Percentiles rank a stretch among this genome's conserved stretches.
These are phyloP conservation scores for Tamandua tetradactyla DNA, from an alignment of 2,797 vertebrate species.

Conservation along the genomic window DNA sequence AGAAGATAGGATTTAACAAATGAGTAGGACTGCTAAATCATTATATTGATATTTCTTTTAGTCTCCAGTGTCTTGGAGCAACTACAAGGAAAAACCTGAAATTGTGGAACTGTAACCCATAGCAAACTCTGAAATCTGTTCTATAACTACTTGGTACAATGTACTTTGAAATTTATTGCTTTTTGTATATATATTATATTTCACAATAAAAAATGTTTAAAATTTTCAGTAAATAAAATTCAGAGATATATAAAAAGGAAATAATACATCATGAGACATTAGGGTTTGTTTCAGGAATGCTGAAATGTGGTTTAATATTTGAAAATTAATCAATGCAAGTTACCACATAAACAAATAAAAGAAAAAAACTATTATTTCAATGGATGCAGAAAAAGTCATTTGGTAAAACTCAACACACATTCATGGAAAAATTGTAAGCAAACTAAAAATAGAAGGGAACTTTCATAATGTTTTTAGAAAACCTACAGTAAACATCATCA, in stretches of 20 bases:
- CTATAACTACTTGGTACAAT: too few relatives aligned
- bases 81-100: too few relatives aligned
- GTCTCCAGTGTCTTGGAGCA: too few relatives aligned
- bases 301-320: slow-evolving; percentile 14
- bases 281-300: not conserved
- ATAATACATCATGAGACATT: not conserved
- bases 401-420: not conserved
- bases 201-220: too few relatives aligned
- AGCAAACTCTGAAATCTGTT: too few relatives aligned
- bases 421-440: not conserved
- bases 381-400: not conserved
- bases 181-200: too few relatives aligned
- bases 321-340: not conserved
- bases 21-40: too few relatives aligned
- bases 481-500: not conserved
- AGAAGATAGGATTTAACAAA: too few relatives aligned
- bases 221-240: not conserved
- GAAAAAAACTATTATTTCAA: not conserved
- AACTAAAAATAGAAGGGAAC: not conserved
- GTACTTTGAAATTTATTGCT: too few relatives aligned
- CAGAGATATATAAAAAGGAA: not conserved
- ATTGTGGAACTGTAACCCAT: too few relatives aligned
- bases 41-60: too few relatives aligned
- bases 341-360: not conserved
- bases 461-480: not conserved